Percentiles rank a stretch among this genome's conserved stretches.
Evolutionary conservation across 2,797 vertebrate species (phyloP).

Genomic region (Phrynocephalus forsythii): DNA sequence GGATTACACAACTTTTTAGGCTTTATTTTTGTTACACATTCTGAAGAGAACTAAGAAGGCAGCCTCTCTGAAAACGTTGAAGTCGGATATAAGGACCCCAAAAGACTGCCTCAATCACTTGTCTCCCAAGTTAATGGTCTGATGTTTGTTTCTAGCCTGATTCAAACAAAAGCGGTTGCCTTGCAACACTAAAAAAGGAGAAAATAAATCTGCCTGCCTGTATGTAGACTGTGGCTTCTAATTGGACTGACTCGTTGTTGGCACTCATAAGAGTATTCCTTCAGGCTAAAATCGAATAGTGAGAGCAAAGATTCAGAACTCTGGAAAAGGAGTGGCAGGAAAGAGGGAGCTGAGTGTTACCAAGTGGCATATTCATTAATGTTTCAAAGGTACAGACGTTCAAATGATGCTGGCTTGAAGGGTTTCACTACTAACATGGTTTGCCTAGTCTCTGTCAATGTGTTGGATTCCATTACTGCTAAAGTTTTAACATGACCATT

Average conservation of each 20-base stretch:
- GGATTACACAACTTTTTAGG: too few species aligned
- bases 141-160: neutral
- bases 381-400: constrained; percentile 10
- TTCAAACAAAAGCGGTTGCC: neutral
- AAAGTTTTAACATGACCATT: neutral
- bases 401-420: neutral
- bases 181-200: neutral
- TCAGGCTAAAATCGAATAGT: neutral
- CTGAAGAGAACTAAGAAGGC: too few species aligned
- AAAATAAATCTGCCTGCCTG: neutral
- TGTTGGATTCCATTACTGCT: neutral
- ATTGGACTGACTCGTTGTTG: neutral
- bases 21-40: too few species aligned
- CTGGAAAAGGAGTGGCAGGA: neutral
- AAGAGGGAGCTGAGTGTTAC: neutral
- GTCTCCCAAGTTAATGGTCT: too few species aligned
- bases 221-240: neutral
- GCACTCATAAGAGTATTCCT: neutral
- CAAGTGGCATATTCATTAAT: neutral
- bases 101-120: too few species aligned
- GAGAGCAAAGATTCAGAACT: constrained; percentile 2
- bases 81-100: too few species aligned
- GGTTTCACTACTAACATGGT: neutral
- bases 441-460: neutral
- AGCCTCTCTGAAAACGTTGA: too few species aligned